These are phyloP conservation scores for Lycodopsis pacificus DNA, from an alignment of 2,797 vertebrate species.

Conservation along the genomic window DNA sequence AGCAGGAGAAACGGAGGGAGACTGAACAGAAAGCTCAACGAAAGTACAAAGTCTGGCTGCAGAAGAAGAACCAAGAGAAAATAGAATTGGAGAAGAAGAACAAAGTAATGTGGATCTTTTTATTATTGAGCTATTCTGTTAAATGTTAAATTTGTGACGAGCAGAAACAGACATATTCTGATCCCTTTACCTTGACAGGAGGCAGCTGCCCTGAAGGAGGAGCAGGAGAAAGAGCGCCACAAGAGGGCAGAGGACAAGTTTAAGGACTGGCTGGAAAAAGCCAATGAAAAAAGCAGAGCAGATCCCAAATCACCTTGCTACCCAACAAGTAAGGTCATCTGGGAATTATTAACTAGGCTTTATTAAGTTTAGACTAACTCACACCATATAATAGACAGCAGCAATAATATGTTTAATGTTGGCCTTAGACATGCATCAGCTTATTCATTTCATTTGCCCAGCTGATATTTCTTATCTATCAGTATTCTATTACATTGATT, in stretches of 20 bases:
- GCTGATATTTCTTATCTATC: not conserved
- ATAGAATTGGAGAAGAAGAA: slow-evolving; percentile 81
- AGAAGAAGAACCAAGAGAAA: slow-evolving; percentile 92
- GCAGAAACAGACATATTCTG: not conserved
- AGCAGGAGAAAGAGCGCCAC: slow-evolving; percentile 88
- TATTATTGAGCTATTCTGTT: not conserved
- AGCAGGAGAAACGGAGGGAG: slow-evolving; percentile 71
- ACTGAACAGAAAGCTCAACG: slow-evolving; percentile 87
- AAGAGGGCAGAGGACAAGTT: slow-evolving; percentile 89
- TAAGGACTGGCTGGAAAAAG: slow-evolving; percentile 90
- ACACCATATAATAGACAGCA: not conserved
- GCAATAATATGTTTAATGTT: not conserved
- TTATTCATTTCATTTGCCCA: not conserved
- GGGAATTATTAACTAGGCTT: not conserved
- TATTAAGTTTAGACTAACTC: not conserved
- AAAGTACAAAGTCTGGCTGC: slow-evolving; percentile 92
- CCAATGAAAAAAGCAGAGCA: slow-evolving; percentile 86
- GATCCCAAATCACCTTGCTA: slow-evolving; percentile 69
- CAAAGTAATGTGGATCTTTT: slow-evolving; percentile 68
- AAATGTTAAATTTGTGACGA: not conserved
- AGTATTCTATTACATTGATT: slow-evolving; percentile 10
- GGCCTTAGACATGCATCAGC: not conserved
- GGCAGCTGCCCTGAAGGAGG: slow-evolving; percentile 84
- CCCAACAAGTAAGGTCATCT: slow-evolving; percentile 75
- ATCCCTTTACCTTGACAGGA: slow-evolving; percentile 81